Evolutionary conservation across 1,140 invertebrate species (phyloP), one percentile per base, ranked within the genome.

Genomic region (Penaeus vannamei): DNA sequence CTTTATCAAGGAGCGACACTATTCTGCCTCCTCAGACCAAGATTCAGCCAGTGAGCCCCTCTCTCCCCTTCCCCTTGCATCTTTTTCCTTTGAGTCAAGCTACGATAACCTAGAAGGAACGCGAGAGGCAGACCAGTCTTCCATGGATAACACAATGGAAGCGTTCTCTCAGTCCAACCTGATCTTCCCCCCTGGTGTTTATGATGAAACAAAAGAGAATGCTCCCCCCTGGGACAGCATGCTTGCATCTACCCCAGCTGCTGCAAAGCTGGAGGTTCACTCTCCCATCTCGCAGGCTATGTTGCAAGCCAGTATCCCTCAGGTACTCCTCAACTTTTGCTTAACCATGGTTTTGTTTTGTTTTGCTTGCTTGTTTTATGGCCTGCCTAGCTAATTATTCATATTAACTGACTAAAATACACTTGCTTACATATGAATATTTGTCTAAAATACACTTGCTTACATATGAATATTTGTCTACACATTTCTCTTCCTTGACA

Each of bases 251-350:
- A 89, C 87, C 22, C 87, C 87, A 77, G 87, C 69, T 62, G 76
- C 29, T 22, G 32, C 87, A 10, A 23, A 76, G 36, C 59, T 84
- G 87, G 72, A 89, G 72, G 46, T 84, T 22, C 87, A 84, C 36
- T 90, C 88, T 53, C 88, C 88, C n/a, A 90, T 90, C 26, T 85
- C 88, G 8, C 83, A 90, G 66, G 88, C 88, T 32, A 79, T 90
- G 79, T 79, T 90, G 42, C 85, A 66, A 46, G 36, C 88, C 77
- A 90, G 88, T 42, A 90, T 90, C n/a, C 88, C 84, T 36, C 88
- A 90, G 80, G 86, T 87, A 80, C 59, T 77, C 36, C 14, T 4
- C n/a, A 72, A n/a, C 69, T 72, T 72, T 72, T 26, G 26, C n/a
- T 26, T 53, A 53, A 53, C 46, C 8, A 53, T 53, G 46, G 14